A percentile compares a stretch with the other conserved stretches of the same genome.
phyloP scores from a whole-genome alignment of 2,888 invertebrate genomes.

The Allacma fusca region DNA sequence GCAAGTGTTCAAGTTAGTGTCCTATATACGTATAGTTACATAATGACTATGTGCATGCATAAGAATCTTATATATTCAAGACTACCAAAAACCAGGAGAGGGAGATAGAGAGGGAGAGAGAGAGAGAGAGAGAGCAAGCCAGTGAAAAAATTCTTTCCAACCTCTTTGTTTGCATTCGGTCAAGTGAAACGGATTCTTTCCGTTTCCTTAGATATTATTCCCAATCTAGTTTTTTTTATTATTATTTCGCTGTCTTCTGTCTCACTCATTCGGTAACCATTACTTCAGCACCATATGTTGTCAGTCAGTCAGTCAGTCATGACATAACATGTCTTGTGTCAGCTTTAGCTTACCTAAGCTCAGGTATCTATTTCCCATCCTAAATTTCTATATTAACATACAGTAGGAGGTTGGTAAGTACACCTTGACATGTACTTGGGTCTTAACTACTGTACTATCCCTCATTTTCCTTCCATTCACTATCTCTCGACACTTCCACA shows the following conservation, averaged over 20 bases:
- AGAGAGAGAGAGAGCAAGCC: conserved; percentile 32
- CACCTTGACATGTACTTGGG: not conserved
- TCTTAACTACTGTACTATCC: not conserved
- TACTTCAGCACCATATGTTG: conserved; percentile 29
- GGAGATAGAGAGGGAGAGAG: not conserved
- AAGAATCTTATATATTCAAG: no score
- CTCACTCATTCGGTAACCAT: conserved; percentile 3
- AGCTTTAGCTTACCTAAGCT: not conserved
- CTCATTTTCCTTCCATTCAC: not conserved
- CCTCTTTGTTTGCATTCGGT: conserved; percentile 62
- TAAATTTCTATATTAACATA: no score
- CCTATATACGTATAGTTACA: no score
- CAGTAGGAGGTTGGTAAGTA: not conserved
- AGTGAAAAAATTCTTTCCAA: conserved; percentile 46
- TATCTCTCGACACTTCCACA: not conserved
- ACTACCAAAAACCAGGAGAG: not conserved
- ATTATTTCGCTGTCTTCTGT: not conserved
- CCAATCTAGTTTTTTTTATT: conserved; percentile 39
- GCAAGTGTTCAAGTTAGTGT: no score
- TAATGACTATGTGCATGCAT: no score
- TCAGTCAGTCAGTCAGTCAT: conserved; percentile 25
- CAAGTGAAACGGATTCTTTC: conserved; percentile 62
- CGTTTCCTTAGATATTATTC: conserved; percentile 55
- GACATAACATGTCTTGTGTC: conserved; percentile 18
- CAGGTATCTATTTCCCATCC: no score